These are phyloP conservation scores for Mesodorylaimus sp. DNA, from an alignment of 2,888 invertebrate genomes.

Conservation along the genomic window DNA sequence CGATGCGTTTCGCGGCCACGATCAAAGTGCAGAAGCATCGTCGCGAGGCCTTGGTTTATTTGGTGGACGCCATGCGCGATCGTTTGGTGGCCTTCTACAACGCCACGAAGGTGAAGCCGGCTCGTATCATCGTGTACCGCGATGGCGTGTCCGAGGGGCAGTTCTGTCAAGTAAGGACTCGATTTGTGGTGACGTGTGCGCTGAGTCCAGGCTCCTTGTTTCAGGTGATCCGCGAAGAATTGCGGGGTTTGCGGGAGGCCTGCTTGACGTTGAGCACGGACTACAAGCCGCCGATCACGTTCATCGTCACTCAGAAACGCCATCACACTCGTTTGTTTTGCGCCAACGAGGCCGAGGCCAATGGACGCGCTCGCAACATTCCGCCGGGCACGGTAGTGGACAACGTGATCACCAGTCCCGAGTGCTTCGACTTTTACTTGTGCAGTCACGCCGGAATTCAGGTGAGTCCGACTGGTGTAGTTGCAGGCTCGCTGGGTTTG, in stretches of 20 bases:
- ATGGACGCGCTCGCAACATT: conserved; percentile 4
- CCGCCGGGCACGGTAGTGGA: conserved; percentile 16
- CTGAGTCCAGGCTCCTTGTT: conserved; percentile 1
- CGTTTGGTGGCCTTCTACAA: conserved; percentile 20
- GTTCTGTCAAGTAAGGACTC: conserved; percentile 22
- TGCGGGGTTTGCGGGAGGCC: conserved; percentile 23
- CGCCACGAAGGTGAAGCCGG: conserved; percentile 16
- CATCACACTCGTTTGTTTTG: conserved; percentile 14
- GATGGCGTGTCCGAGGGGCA: conserved; percentile 27
- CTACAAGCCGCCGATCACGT: conserved; percentile 24
- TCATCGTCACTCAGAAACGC: conserved; percentile 15
- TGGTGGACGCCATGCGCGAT: conserved; percentile 22
- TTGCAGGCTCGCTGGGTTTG: too few relatives aligned
- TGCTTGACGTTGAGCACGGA: conserved; percentile 21
- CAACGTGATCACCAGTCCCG: conserved; percentile 20
- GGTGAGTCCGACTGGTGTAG: too few relatives aligned
- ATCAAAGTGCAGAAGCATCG: conserved; percentile 51
- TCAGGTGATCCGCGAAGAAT: conserved; percentile 20
- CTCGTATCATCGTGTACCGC: conserved; percentile 25
- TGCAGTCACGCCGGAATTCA: conserved; percentile 21
- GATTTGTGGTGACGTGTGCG: too few relatives aligned
- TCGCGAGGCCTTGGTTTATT: conserved; percentile 23
- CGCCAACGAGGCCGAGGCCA: conserved; percentile 6
- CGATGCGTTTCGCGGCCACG: conserved; percentile 39
- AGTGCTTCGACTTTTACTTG: conserved; percentile 25